phyloP scores from a whole-genome alignment of 2,113 vertebrate species.

The Hymenochirus boettgeri region DNA sequence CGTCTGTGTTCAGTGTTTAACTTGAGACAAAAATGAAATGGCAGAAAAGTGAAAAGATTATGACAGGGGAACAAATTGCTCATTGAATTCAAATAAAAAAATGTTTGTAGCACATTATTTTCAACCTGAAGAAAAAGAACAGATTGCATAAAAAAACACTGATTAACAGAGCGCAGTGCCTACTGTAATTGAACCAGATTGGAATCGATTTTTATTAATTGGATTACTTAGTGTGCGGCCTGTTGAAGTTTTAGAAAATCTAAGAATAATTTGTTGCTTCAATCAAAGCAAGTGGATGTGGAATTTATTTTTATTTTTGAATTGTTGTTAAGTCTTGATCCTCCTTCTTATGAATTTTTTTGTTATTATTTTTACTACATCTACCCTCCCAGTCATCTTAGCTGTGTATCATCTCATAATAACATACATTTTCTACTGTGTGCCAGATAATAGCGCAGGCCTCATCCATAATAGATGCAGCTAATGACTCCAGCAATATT shows the following conservation, averaged over 20 bases:
- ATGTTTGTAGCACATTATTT: slow-evolving; percentile 12
- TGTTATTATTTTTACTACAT: neutral
- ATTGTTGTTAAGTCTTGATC: too few relatives aligned
- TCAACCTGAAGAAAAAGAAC: slow-evolving; percentile 15
- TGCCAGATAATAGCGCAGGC: slow-evolving; percentile 27
- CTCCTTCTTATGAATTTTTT: too few relatives aligned
- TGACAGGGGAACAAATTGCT: slow-evolving; percentile 8
- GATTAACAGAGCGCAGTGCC: slow-evolving; percentile 2
- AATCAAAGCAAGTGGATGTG: slow-evolving; percentile 7
- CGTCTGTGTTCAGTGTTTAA: too few relatives aligned
- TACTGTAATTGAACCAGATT: slow-evolving; percentile 16
- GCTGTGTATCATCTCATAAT: slow-evolving; percentile 26
- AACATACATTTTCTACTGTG: slow-evolving; percentile 31
- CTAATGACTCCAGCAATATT: slow-evolving; percentile 39
- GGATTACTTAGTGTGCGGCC: slow-evolving; percentile 7
- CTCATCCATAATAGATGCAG: slow-evolving; percentile 40
- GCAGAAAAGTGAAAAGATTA: neutral
- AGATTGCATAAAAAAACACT: slow-evolving; percentile 19
- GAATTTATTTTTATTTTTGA: too few relatives aligned
- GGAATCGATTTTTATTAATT: slow-evolving; percentile 16
- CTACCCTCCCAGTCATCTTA: slow-evolving; percentile 5
- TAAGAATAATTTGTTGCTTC: neutral
- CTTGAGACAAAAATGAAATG: neutral
- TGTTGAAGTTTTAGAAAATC: slow-evolving; percentile 4
- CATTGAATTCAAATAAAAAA: neutral